These are phyloP conservation scores for Corythoichthys intestinalis DNA, from an alignment of 2,113 vertebrate genomes.

Conservation along the genomic window DNA sequence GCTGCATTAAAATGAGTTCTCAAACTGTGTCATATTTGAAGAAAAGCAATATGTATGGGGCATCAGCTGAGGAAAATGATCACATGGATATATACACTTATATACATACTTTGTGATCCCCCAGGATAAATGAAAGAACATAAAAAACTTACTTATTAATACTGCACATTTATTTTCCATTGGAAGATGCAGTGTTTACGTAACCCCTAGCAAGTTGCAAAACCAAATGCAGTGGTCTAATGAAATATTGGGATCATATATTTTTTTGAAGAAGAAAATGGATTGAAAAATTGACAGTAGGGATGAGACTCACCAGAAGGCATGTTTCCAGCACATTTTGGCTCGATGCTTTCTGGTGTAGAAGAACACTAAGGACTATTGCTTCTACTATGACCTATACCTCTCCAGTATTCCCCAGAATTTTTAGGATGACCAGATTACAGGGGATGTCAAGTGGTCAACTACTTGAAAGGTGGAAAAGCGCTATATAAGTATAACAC, in stretches of 20 bases:
- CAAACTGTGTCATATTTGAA: background rate
- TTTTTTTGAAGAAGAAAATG: background rate
- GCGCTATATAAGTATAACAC: too few species aligned
- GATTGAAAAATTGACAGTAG: too few species aligned
- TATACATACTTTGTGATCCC: background rate
- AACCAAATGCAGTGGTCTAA: background rate
- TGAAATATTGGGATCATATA: background rate
- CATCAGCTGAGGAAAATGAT: background rate
- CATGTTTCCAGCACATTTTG: too few species aligned
- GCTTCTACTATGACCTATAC: background rate
- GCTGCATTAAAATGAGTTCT: background rate
- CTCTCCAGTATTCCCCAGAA: background rate
- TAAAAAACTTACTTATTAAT: background rate
- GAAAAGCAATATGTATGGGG: background rate
- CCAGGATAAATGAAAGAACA: background rate
- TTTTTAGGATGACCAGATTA: background rate
- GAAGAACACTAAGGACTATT: background rate
- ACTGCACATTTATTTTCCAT: conserved; percentile 1
- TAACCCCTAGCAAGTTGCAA: background rate
- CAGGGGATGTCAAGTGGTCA: too few species aligned
- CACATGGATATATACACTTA: background rate
- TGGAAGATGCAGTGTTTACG: background rate
- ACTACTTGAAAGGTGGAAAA: too few species aligned
- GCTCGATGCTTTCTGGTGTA: too few species aligned
- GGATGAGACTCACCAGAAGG: too few species aligned